These are phyloP conservation scores for Dromius quadrimaculatus DNA, from an alignment of 2,888 invertebrate genomes.

Conservation along the genomic window DNA sequence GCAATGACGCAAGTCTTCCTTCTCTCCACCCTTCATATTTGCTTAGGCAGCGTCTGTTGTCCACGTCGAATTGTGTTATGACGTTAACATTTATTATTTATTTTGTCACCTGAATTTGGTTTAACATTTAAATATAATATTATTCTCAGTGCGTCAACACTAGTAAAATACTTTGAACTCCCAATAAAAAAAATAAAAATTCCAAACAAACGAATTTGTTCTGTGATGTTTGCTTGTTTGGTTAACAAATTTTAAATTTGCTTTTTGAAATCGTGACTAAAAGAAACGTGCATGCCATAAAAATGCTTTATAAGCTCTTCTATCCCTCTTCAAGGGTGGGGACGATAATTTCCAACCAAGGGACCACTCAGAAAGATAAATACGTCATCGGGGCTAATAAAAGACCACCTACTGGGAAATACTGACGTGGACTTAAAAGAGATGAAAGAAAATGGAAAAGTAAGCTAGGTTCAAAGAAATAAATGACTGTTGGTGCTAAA, in stretches of 20 bases:
- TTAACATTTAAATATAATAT: conserved; percentile 33
- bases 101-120: conserved; percentile 31
- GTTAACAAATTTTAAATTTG: conserved; percentile 32
- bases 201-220: too few relatives aligned
- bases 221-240: too few relatives aligned
- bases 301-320: conserved; percentile 28
- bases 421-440: conserved; percentile 10
- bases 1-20: too few relatives aligned
- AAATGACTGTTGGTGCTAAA: conserved; percentile 13
- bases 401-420: conserved; percentile 44
- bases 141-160: too few relatives aligned
- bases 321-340: neutral
- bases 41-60: too few relatives aligned
- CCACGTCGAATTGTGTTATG: too few relatives aligned
- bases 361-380: conserved; percentile 48
- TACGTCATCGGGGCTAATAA: conserved; percentile 48
- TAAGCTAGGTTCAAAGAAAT: conserved; percentile 34
- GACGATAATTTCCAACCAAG: neutral
- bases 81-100: conserved; percentile 20
- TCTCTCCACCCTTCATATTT: too few relatives aligned
- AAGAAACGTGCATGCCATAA: conserved; percentile 19
- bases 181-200: too few relatives aligned
- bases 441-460: conserved; percentile 47
- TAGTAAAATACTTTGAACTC: too few relatives aligned
- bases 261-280: neutral